Percentiles rank a stretch among this genome's conserved stretches.
These are phyloP conservation scores for Emydura subglobosa DNA, from an alignment of 2,113 vertebrate species.

Conservation along the genomic window DNA sequence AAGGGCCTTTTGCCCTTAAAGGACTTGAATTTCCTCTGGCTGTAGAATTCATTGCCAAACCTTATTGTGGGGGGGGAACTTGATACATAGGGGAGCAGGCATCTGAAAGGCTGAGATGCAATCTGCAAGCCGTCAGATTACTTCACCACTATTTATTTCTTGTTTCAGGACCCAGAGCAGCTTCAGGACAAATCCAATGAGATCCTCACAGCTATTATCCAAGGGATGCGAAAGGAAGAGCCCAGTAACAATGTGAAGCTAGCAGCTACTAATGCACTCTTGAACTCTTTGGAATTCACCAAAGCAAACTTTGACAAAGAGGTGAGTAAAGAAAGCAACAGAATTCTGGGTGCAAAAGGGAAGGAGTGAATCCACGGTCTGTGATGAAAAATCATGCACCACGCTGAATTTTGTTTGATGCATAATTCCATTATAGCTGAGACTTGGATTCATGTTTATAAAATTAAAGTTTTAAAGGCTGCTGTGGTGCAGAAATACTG, in stretches of 20 bases:
- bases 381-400: conserved; percentile 69
- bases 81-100: accelerated
- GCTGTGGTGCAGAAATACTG: accelerated
- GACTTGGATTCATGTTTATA: conserved; percentile 15
- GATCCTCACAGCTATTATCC: conserved; percentile 98
- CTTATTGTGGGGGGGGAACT: not conserved
- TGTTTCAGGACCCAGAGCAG: conserved; percentile 93
- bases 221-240: conserved; percentile 99
- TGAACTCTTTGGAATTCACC: conserved; percentile 99
- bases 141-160: not conserved
- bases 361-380: conserved; percentile 24
- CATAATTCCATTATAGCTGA: not conserved
- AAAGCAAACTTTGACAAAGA: conserved; percentile 99
- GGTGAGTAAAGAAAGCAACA: conserved; percentile 71
- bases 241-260: conserved; percentile 99
- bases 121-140: not conserved
- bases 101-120: not conserved
- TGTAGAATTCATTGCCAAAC: accelerated
- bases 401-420: conserved; percentile 69
- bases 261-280: conserved; percentile 96
- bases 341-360: accelerated
- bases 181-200: conserved; percentile 98
- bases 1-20: not conserved
- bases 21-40: not conserved
- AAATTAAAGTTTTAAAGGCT: accelerated